Conservation (phyloP, 1,140 invertebrate genomes). For the Proales similis region DNA sequence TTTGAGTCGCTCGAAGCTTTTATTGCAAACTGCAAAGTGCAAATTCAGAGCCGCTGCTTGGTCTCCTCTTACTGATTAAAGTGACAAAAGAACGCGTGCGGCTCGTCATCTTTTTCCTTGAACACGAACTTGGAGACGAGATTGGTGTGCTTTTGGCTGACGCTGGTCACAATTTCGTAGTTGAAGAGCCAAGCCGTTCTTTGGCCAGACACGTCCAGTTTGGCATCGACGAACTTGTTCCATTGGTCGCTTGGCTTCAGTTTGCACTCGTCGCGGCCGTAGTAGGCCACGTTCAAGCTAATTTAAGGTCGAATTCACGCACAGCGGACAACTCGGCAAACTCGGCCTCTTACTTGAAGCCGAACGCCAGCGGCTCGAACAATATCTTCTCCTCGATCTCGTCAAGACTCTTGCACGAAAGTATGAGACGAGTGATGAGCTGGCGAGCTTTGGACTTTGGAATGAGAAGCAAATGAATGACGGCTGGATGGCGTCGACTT, state of each 20-base stretch:
- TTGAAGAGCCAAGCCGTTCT: too few species aligned
- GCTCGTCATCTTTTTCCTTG: background rate
- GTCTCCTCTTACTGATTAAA: conserved; percentile 19
- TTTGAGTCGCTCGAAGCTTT: conserved; percentile 10
- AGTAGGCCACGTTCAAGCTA: conserved; percentile 20
- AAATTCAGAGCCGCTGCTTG: background rate
- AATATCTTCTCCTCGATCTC: conserved; percentile 14
- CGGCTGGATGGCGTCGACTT: too few species aligned
- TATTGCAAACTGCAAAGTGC: too few species aligned
- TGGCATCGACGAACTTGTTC: background rate
- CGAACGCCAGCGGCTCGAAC: conserved; percentile 1
- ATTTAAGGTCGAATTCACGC: too few species aligned
- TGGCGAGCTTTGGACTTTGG: conserved; percentile 5
- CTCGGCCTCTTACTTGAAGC: too few species aligned
- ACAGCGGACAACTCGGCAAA: too few species aligned
- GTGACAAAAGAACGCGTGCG: conserved; percentile 13
- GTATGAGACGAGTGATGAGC: conserved; percentile 21
- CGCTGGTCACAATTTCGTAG: conserved; percentile 7
- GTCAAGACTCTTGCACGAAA: conserved; percentile 14
- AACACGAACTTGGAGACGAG: background rate
- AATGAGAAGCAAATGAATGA: background rate
- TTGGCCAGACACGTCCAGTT: background rate
- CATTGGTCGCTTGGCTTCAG: conserved; percentile 3
- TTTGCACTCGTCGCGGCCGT: background rate
- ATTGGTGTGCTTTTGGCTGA: background rate